These are phyloP conservation scores for Menidia menidia DNA, from an alignment of 2,797 vertebrate species.

Conservation along the genomic window DNA sequence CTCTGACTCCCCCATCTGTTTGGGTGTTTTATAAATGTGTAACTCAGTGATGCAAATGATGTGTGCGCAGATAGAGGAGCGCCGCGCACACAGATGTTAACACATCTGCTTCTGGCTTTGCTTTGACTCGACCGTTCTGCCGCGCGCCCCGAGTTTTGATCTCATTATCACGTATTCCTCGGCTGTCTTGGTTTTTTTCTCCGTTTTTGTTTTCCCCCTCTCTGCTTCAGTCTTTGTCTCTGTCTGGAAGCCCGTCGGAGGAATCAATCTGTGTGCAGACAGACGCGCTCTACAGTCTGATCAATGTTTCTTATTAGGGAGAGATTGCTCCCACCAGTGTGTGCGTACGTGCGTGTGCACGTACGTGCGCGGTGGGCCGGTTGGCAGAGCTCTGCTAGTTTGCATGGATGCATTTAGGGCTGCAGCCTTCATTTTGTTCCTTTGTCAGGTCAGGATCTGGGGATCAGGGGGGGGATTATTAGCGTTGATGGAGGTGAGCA, in stretches of 20 bases:
- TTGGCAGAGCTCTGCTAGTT: constrained; percentile 29
- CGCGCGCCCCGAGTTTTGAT: constrained; percentile 14
- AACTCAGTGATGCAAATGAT: neutral
- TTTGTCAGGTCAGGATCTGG: constrained; percentile 52
- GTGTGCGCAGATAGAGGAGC: constrained; percentile 1
- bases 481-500: constrained; percentile 38
- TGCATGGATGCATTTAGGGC: constrained; percentile 45
- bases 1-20: constrained; percentile 11
- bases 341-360: constrained; percentile 24
- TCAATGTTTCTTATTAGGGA: constrained; percentile 76
- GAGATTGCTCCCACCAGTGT: constrained; percentile 48
- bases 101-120: neutral
- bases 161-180: constrained; percentile 17
- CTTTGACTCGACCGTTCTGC: constrained; percentile 4
- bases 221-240: constrained; percentile 40
- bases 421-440: constrained; percentile 64
- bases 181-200: constrained; percentile 4
- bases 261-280: constrained; percentile 67
- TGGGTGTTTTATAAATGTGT: neutral
- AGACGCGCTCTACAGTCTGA: constrained; percentile 70
- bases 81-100: neutral
- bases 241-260: constrained; percentile 34
- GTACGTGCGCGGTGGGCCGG: constrained; percentile 15
- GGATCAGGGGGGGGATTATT: constrained; percentile 69
- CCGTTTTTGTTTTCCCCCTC: constrained; percentile 8